Conservation (phyloP, 2,113 vertebrate species). For the Onychorhynchus coronatus region DNA sequence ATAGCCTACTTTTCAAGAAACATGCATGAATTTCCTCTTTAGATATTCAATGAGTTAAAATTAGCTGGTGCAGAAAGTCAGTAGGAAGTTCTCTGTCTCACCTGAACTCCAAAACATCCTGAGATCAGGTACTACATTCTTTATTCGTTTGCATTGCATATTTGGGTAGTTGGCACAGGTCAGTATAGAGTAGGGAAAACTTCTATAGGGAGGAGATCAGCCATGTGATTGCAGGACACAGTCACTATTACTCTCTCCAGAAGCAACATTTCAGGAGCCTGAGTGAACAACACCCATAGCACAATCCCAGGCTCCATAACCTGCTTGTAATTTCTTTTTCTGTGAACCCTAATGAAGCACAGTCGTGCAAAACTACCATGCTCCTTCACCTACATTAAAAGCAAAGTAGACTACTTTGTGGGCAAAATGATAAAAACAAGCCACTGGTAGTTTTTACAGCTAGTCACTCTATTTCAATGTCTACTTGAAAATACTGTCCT, state of each 20-base stretch:
- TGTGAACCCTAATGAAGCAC: not conserved
- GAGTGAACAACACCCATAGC: not conserved
- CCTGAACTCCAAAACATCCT: not conserved
- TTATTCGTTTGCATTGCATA: not conserved
- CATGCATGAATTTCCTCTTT: rapidly evolving
- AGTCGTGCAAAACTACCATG: not conserved
- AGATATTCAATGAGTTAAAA: not conserved
- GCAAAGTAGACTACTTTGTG: not conserved
- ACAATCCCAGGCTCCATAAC: not conserved
- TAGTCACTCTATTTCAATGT: not conserved
- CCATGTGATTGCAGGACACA: not conserved
- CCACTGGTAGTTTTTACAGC: not conserved
- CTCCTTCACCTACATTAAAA: not conserved
- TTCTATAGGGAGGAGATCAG: not conserved
- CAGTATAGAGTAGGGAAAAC: not conserved
- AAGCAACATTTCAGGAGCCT: not conserved
- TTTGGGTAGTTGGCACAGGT: not conserved
- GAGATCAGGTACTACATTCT: not conserved
- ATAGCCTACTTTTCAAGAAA: not conserved
- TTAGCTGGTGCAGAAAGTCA: not conserved
- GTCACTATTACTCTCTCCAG: not conserved
- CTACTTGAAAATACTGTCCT: not conserved
- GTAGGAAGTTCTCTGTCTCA: not conserved
- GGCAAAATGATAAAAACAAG: not conserved
- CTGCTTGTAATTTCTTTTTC: not conserved